phyloP scores from a whole-genome alignment of 2,888 invertebrate species.

The Zaprionus bogoriensis region DNA sequence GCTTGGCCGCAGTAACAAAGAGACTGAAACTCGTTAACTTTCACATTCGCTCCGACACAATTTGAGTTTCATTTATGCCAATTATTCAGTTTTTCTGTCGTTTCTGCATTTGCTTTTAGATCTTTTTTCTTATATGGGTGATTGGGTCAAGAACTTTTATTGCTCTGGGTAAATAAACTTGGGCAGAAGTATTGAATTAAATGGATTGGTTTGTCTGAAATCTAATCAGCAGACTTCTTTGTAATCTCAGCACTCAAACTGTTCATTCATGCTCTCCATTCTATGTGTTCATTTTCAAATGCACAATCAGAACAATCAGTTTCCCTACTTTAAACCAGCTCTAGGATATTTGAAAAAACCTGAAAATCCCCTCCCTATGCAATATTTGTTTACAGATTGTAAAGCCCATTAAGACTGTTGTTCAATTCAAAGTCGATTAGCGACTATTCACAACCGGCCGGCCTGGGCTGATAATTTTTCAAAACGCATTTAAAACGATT shows the following conservation, averaged over 20 bases:
- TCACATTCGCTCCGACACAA: slow-evolving; percentile 29
- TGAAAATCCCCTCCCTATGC: too few relatives aligned
- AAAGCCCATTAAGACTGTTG: not conserved
- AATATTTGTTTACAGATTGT: not conserved
- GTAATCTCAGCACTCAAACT: not conserved
- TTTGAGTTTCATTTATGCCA: slow-evolving; percentile 26
- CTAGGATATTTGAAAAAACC: too few relatives aligned
- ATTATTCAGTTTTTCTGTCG: slow-evolving; percentile 1
- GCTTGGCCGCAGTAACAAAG: slow-evolving; percentile 11
- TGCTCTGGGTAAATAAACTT: slow-evolving; percentile 10
- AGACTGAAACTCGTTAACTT: slow-evolving; percentile 30
- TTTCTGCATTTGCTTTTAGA: slow-evolving; percentile 2
- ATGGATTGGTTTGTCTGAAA: not conserved
- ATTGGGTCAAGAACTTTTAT: slow-evolving; percentile 45
- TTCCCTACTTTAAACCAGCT: too few relatives aligned
- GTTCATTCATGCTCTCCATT: not conserved
- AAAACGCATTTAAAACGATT: slow-evolving; percentile 44
- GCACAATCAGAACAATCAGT: too few relatives aligned
- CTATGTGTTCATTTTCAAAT: too few relatives aligned
- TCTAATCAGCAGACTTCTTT: not conserved
- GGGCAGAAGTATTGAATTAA: slow-evolving; percentile 8
- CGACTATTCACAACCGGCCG: not conserved
- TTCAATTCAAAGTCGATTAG: slow-evolving; percentile 19
- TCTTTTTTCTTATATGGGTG: slow-evolving; percentile 21
- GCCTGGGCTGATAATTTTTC: slow-evolving; percentile 9